Evolutionary conservation across 2,113 vertebrate species (phyloP), one percentile per base, ranked within the genome.

Genomic region (Picathartes gymnocephalus): DNA sequence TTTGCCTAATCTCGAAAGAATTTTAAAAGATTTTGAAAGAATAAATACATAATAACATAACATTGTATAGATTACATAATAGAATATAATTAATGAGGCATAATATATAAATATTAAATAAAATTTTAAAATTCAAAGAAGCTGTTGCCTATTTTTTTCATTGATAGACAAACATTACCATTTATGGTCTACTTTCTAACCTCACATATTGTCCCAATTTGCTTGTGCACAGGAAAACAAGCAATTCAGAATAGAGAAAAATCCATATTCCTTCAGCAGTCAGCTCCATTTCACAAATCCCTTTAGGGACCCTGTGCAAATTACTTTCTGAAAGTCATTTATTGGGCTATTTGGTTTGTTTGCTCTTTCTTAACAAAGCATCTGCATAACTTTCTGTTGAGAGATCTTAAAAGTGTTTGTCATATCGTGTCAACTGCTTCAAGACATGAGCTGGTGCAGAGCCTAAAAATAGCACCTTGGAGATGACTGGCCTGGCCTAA

Each of bases 381-480:
- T 15, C 35, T 44, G 28, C 33, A 12, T 35, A 44, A 50, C 47
- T 85, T 93, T 81, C 47, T 62, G 27, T 20, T 44, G 58, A 77
- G 73, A 78, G 72, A 62, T 39, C 81, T 76, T 92, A 90, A 85
- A 93, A 92, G 73, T 66, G 3, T 92, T 97, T 94, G 90, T 93
- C 68, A 54, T 57, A 42, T 84, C 78, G 65, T 86, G 76, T 58
- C 74, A 83, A 47, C 58, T 60, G 42, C 85, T 93, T 88, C 62
- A 58, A 94, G 90, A 89, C 2, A 6, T n/a, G 68, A 94, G 68
- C 78, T 92, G 54, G 68, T 92, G 69, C 90, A 64, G 58, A 77
- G 54, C 51, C 74, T 94, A 94, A 88, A 94, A 95, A 81, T 83
- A 91, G 20, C 35, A 94, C 4, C 30, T 54, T 40, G 64, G 42